These are phyloP conservation scores for Sanderia malayensis DNA, from an alignment of 30 jellyfish, hydroid and myxozoan genomes.

Conservation along the genomic window DNA sequence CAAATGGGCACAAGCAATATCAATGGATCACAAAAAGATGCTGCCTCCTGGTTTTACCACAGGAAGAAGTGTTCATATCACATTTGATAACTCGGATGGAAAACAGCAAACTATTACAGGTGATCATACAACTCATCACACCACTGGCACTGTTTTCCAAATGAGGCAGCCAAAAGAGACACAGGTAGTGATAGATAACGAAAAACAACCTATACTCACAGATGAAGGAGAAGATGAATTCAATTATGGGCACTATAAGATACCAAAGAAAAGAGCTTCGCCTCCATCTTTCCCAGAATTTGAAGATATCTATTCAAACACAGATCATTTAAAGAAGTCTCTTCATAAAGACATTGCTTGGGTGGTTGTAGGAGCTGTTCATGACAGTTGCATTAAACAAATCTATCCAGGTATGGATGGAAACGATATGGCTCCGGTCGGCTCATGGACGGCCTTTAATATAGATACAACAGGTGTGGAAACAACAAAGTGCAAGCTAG, in stretches of 20 bases:
- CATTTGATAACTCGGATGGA: no score
- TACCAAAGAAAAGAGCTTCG: not conserved
- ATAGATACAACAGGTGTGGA: conserved; percentile 1
- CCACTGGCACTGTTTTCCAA: no score
- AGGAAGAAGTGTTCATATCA: no score
- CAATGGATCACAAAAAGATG: no score
- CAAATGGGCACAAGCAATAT: no score
- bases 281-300: not conserved
- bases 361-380: not conserved
- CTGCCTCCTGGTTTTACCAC: no score
- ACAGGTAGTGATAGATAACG: no score
- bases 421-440: not conserved
- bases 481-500: not conserved
- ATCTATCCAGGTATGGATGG: not conserved
- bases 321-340: not conserved
- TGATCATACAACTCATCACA: no score
- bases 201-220: conserved; percentile 1
- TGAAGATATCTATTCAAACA: not conserved
- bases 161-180: no score
- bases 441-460: conserved; percentile 2
- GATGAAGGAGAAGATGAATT: not conserved
- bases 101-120: no score
- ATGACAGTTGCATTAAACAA: not conserved
- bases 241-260: not conserved
- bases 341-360: not conserved